phyloP scores from a whole-genome alignment of 1,140 invertebrate species.

The Pachyrhynchus sulphureomaculatus region DNA sequence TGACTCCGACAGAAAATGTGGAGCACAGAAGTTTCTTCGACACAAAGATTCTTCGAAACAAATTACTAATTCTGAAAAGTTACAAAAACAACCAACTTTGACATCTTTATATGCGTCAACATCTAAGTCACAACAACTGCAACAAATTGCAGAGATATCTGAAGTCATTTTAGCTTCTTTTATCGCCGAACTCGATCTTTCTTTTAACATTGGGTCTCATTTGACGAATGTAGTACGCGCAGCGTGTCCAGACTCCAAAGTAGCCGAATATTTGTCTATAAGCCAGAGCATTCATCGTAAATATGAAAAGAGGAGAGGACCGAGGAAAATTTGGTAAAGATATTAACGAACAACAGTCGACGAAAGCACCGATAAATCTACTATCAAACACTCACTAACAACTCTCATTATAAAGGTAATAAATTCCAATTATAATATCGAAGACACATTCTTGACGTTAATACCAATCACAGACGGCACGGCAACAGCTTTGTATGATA shows the following conservation, averaged over 20 bases:
- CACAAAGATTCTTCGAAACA: too few species aligned
- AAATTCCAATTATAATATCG: too few species aligned
- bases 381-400: too few species aligned
- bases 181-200: too few species aligned
- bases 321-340: too few species aligned
- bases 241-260: constrained; percentile 7
- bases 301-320: background rate
- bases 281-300: constrained; percentile 5
- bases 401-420: too few species aligned
- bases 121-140: constrained; percentile 6
- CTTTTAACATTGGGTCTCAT: too few species aligned
- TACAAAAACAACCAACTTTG: background rate
- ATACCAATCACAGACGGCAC: too few species aligned
- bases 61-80: background rate
- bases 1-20: too few species aligned
- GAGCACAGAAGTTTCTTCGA: too few species aligned
- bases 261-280: constrained; percentile 7
- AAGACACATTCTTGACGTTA: background rate
- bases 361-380: too few species aligned
- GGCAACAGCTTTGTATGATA: background rate
- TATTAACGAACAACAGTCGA: too few species aligned
- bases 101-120: constrained; percentile 1
- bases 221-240: background rate
- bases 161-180: background rate
- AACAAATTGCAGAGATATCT: constrained; percentile 1